Evolutionary conservation across 2,113 vertebrate genomes (phyloP).

Genomic region (Pandion haliaetus): DNA sequence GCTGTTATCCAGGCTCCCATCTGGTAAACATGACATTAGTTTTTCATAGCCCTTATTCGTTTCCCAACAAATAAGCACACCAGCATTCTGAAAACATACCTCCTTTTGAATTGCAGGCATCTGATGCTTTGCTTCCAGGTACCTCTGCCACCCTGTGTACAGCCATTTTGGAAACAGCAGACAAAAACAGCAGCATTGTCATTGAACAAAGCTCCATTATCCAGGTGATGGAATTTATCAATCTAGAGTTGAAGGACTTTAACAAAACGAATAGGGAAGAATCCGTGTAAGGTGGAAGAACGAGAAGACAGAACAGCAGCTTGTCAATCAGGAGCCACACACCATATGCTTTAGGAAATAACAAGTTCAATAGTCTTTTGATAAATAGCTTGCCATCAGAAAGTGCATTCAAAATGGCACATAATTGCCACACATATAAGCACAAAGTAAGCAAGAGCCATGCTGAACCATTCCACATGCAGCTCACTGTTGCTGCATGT

Average conservation of each 20-base stretch:
- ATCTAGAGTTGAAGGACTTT: slow-evolving; percentile 56
- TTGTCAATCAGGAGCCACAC: slow-evolving; percentile 52
- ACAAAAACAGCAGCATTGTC: slow-evolving; percentile 7
- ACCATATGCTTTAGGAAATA: slow-evolving; percentile 32
- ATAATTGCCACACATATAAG: background rate
- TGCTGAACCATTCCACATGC: background rate
- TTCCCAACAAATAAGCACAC: background rate
- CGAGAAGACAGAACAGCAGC: slow-evolving; percentile 24
- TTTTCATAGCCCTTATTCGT: background rate
- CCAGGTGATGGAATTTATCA: slow-evolving; percentile 54
- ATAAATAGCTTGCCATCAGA: slow-evolving; percentile 48
- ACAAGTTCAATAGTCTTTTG: slow-evolving; percentile 31
- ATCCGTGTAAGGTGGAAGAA: slow-evolving; percentile 48
- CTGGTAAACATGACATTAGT: background rate
- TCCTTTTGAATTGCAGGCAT: slow-evolving; percentile 55
- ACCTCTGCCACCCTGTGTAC: background rate
- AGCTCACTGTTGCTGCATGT: background rate
- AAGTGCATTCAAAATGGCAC: background rate
- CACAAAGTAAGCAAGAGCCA: background rate
- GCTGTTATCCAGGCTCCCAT: background rate
- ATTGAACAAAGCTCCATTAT: background rate
- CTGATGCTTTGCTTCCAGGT: background rate
- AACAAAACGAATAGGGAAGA: slow-evolving; percentile 63
- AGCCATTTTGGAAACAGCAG: slow-evolving; percentile 61
- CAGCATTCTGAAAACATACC: background rate